Conservation (phyloP, 2,797 vertebrate species). For the Heliangelus exortis region DNA sequence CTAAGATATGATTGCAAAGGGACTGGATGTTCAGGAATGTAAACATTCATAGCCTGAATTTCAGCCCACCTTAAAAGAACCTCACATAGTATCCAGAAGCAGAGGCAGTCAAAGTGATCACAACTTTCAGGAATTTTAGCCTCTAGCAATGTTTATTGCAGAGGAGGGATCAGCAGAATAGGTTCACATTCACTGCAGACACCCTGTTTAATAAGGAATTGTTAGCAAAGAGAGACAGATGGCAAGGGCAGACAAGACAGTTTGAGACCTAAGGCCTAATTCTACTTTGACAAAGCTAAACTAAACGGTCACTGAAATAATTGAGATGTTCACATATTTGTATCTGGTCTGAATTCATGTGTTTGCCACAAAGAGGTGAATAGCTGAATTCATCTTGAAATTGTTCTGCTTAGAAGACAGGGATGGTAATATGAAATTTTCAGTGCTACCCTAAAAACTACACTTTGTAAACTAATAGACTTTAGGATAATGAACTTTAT, state of each 20-base stretch:
- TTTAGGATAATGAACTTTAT: neutral
- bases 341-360: neutral
- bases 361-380: neutral
- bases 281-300: constrained; percentile 6
- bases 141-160: constrained; percentile 20
- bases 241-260: constrained; percentile 23
- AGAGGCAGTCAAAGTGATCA: neutral
- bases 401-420: neutral
- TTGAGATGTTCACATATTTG: neutral
- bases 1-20: neutral
- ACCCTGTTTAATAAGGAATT: constrained; percentile 31
- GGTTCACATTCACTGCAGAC: neutral
- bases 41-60: neutral
- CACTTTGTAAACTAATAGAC: neutral
- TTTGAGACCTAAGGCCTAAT: constrained; percentile 45
- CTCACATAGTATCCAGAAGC: neutral
- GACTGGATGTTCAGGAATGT: neutral
- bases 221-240: constrained; percentile 49
- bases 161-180: neutral
- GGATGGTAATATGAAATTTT: neutral
- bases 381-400: neutral
- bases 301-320: neutral
- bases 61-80: constrained; percentile 16
- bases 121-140: constrained; percentile 54
- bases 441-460: neutral